Evolutionary conservation across 2,113 vertebrate species (phyloP).

Genomic region (Sturnus vulgaris): DNA sequence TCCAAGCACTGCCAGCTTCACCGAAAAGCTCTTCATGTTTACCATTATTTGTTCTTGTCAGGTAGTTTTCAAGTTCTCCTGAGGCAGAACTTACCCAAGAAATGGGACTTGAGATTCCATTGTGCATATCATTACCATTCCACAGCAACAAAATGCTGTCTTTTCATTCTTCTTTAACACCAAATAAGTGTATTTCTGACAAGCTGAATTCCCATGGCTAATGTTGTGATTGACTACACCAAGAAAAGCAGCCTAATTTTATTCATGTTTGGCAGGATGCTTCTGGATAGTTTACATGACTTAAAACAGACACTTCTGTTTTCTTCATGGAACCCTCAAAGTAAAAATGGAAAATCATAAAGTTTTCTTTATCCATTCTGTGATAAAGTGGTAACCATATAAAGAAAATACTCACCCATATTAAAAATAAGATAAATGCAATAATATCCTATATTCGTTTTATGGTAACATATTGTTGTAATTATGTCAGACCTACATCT

Average conservation of each 20-base stretch:
- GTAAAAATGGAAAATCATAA: conserved; percentile 11
- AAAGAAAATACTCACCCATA: conserved; percentile 3
- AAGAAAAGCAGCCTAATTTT: conserved; percentile 40
- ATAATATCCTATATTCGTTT: neutral
- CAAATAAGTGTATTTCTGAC: conserved; percentile 29
- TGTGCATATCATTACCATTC: neutral
- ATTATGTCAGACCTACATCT: neutral
- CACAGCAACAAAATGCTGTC: neutral
- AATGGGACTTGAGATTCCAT: conserved; percentile 40
- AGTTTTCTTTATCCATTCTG: neutral
- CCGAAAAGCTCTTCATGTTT: neutral
- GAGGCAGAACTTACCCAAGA: neutral
- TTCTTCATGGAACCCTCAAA: conserved; percentile 38
- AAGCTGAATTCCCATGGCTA: conserved; percentile 29
- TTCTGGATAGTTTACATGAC: conserved; percentile 32
- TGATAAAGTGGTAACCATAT: neutral
- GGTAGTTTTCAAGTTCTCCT: conserved; percentile 14
- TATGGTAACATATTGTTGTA: neutral
- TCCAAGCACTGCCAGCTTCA: neutral
- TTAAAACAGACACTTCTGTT: conserved; percentile 20
- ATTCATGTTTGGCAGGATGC: conserved; percentile 12
- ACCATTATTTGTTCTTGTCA: neutral
- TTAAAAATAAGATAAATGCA: neutral
- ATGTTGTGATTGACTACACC: conserved; percentile 38
- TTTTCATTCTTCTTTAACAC: conserved; percentile 41